Base-by-base conservation (phyloP, 2,113 vertebrate genomes). In the Tretioscincus oriximinensis region DNA sequence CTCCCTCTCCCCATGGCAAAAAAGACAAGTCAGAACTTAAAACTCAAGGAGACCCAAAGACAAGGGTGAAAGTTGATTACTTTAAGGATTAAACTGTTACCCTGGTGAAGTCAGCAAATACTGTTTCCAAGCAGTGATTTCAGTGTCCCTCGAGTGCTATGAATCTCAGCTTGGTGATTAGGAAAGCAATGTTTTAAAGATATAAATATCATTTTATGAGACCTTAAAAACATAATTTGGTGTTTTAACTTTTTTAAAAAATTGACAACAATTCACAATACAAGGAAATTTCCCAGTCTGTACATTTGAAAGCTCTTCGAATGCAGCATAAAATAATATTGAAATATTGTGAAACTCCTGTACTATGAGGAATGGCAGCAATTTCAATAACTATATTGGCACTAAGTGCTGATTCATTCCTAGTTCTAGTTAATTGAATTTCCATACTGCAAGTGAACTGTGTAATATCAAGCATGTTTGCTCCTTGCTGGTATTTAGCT, bases 21-120 rank as follows among this genome's bases (percentile, higher is more conserved):
- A 94, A 94, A 93, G 90, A 85, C 84, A 80, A 91, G 91, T 31
- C 88, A 93, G 85, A 90, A 93, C 90, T 94, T 93, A 90, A 93
- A 95, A 94, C 89, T 90, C 72, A 2, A 92, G 73, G 91, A 90
- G 91, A 91, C 88, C 80, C 87, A 88, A 82, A 93, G 91, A 93
- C 89, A 79, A 91, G 85, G 83, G 93, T 90, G 90, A 95, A 93
- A 93, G 92, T 94, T 93, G 93, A 94, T 96, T 95, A 93, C 94
- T 93, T 94, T 94, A 91, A 92, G 93, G 94, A 96, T 96, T 95
- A 96, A 93, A 90, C 92, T 92, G 95, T 94, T 95, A 88, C 94
- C 94, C 90, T 86, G 91, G 95, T 92, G 94, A 95, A 93, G 90
- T 93, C 93, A 93, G 94, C 92, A 96, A 95, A 95, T 92, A 94